phyloP scores from a whole-genome alignment of 2,888 invertebrate species.

The Eudemis profundana region DNA sequence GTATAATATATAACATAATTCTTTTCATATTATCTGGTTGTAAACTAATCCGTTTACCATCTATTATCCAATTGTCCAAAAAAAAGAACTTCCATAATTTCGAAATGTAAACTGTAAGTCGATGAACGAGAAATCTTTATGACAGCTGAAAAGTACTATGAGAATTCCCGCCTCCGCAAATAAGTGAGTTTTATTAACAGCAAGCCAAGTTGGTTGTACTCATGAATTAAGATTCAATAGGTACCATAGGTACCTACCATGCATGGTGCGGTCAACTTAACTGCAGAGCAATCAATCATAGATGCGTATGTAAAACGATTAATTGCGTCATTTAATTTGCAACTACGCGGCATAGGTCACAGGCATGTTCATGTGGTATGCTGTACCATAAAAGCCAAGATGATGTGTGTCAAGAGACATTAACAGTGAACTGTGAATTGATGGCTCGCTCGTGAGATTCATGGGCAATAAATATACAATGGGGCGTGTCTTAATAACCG shows the following conservation, averaged over 20 bases:
- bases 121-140: too few relatives aligned
- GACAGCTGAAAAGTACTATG: too few relatives aligned
- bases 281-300: constrained; percentile 6
- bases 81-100: too few relatives aligned
- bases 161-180: too few relatives aligned
- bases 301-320: not conserved
- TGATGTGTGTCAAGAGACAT: constrained; percentile 57
- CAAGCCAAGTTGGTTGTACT: too few relatives aligned
- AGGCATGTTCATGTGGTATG: constrained; percentile 13
- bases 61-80: too few relatives aligned
- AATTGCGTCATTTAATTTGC: constrained; percentile 20
- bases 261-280: not conserved
- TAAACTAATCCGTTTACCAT: too few relatives aligned
- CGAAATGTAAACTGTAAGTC: too few relatives aligned
- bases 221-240: not conserved
- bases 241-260: not conserved
- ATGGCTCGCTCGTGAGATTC: constrained; percentile 61
- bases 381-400: constrained; percentile 46
- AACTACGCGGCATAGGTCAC: constrained; percentile 19
- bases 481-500: constrained; percentile 62
- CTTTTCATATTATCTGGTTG: too few relatives aligned
- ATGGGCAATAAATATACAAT: constrained; percentile 67
- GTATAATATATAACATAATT: too few relatives aligned
- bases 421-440: constrained; percentile 59
- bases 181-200: too few relatives aligned